Evolutionary conservation across 2,113 vertebrate genomes (phyloP).

Genomic region (Aix galericulata): DNA sequence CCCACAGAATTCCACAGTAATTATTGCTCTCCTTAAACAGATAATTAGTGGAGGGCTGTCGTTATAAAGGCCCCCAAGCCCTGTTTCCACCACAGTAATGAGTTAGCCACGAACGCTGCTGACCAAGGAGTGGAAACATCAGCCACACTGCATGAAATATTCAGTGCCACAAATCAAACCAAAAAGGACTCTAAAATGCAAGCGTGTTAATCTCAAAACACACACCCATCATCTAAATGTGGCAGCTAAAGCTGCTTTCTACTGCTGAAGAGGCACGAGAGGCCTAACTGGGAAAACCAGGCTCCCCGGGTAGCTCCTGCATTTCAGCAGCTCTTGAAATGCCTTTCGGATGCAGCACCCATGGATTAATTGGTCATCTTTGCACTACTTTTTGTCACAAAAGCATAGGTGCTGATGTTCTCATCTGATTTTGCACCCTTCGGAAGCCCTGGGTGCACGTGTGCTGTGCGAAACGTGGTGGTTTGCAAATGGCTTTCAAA

Average conservation of each 20-base stretch:
- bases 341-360: constrained; percentile 29
- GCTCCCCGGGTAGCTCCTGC: background rate
- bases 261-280: background rate
- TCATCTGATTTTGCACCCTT: constrained; percentile 37
- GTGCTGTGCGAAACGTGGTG: background rate
- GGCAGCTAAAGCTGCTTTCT: background rate
- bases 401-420: constrained; percentile 52
- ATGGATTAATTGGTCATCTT: constrained; percentile 16
- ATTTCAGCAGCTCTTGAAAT: constrained; percentile 27
- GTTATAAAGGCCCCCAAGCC: background rate
- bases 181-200: background rate
- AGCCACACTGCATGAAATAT: background rate
- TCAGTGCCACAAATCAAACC: background rate
- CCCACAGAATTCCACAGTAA: background rate
- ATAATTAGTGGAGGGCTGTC: background rate
- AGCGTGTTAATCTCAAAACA: background rate
- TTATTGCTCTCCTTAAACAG: background rate
- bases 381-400: constrained; percentile 52
- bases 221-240: background rate
- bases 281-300: background rate
- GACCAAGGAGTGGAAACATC: background rate
- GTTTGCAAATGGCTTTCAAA: constrained; percentile 59
- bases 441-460: constrained; percentile 29
- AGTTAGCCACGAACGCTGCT: background rate
- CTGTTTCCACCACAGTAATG: background rate